Evolutionary conservation across 2,888 invertebrate genomes (phyloP), one percentile per base, ranked within the genome.

Genomic region (Drosophila incognita): DNA sequence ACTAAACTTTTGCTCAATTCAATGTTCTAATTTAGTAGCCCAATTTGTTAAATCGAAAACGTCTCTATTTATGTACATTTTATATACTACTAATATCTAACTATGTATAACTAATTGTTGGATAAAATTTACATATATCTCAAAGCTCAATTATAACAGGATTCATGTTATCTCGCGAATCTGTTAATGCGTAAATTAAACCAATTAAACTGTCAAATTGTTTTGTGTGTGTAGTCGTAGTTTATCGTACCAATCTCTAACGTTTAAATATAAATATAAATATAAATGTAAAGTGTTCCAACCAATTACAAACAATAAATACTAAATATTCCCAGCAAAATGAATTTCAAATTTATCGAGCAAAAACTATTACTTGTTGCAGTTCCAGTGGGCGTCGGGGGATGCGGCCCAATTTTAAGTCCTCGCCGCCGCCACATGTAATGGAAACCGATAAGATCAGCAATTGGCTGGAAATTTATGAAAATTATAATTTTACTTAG

Each of bases 171-270:
- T 72, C 73, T 52, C 53, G 35, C 58, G 35, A 66, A 48, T 56
- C 58, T 70, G 57, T 73, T 78, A 83, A 73, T 68, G 70, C 77
- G 40, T 49, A 74, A 76, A 79, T 71, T 66, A 83, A 76, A 81
- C 69, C 72, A 85, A 88, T 86, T 86, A 85, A 86, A 86, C 54
- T 90, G 77, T 85, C 89, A 90, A 90, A 78, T 76, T 82, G 75
- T 85, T 80, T 87, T 88, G 85, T 85, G 85, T 90, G 90, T 85
- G 88, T 88, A 90, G 90, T 82, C 69, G 86, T 88, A 90, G 88
- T 82, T 85, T 85, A 85, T 85, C 88, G 83, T 74, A 80, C 36
- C 59, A 73, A 73, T 79, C 63, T 76, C 79, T 86, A 74, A 67
- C 67, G 87, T 71, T 83, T 81, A 77, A 89, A 87, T 89, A 69